Base-by-base conservation (phyloP, 2,888 invertebrate genomes). In the Ochropleura leucogaster region DNA sequence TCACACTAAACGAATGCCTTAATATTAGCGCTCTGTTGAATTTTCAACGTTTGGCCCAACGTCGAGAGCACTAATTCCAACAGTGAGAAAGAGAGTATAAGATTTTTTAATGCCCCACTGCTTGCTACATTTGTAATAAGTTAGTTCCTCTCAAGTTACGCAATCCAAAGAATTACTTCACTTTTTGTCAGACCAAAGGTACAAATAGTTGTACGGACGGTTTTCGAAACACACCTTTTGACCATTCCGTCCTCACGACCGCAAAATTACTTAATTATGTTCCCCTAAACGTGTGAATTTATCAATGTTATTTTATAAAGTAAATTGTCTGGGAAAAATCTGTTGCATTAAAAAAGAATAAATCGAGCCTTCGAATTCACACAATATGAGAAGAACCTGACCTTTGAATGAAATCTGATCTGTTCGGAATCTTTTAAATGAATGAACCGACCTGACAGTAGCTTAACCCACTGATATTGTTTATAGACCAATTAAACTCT, bases 251-350 rank as follows among this genome's bases (percentile, higher is more conserved):
- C 68, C 71, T 74, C 60, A 82, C 66, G 85, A 82, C 87, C 79
- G 70, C 79, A 72, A 79, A 77, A 81, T 84, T 77, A 81, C 72
- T 74, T 74, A 77, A 86, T 86, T 88, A 73, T 86, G 76, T 74
- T 72, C 83, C 73, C 44, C 44, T 80, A 80, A 79, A 71, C 78
- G 84, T 77, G 85, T 72, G 77, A 81, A 76, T 72, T 30, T 68
- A 73, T 81, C 68, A 78, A 68, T 59, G 44, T 68, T 72, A 74
- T 77, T 85, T 80, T 75, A 68, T 76, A 80, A 74, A 65, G 59
- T 69, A 68, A 67, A 78, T 79, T 62, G 60, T 53, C 67, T 82
- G 85, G 46, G 87, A 86, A 86, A 70, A 73, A 70, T 16, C 20
- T 44, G 55, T 10, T 40, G 70, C 60, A 69, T 78, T 67, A 59